A percentile compares a stretch with the other conserved stretches of the same genome.
Conservation (phyloP, 1,140 invertebrate species). For the Gerris buenoi region DNA sequence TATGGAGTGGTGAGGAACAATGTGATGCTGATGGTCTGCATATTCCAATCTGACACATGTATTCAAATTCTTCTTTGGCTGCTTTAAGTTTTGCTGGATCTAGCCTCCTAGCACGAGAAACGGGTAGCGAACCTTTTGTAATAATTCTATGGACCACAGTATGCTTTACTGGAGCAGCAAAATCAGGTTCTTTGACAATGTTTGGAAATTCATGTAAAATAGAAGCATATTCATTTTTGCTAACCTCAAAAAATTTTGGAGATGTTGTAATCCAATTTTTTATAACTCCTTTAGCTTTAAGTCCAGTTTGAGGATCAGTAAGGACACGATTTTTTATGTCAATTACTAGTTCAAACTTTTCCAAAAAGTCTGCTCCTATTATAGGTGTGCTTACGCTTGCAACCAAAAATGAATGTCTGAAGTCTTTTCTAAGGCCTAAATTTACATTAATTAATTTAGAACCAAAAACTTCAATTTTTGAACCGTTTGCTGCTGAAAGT, state of each 20-base stretch:
- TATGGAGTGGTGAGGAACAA: conserved; percentile 31
- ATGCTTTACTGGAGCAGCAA: not conserved
- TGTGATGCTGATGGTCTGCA: conserved; percentile 21
- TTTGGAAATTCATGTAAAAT: not conserved
- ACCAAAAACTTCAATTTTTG: no score
- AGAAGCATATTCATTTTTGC: not conserved
- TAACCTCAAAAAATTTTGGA: not conserved
- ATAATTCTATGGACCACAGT: conserved; percentile 15
- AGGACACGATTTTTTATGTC: no score
- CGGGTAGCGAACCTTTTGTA: conserved; percentile 26
- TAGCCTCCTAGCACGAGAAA: conserved; percentile 26
- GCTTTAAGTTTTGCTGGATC: conserved; percentile 20
- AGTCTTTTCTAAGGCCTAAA: no score
- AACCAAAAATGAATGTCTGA: no score
- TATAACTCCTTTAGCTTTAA: no score
- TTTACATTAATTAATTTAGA: no score
- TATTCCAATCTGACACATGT: conserved; percentile 23
- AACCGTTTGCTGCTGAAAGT: no score
- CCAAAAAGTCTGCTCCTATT: no score
- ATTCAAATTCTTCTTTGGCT: conserved; percentile 23
- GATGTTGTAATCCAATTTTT: no score
- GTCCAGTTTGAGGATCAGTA: no score
- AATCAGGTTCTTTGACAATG: not conserved
- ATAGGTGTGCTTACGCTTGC: no score
- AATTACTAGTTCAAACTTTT: no score